phyloP scores from a whole-genome alignment of 1,140 invertebrate species.

The Zaprionus capensis region DNA sequence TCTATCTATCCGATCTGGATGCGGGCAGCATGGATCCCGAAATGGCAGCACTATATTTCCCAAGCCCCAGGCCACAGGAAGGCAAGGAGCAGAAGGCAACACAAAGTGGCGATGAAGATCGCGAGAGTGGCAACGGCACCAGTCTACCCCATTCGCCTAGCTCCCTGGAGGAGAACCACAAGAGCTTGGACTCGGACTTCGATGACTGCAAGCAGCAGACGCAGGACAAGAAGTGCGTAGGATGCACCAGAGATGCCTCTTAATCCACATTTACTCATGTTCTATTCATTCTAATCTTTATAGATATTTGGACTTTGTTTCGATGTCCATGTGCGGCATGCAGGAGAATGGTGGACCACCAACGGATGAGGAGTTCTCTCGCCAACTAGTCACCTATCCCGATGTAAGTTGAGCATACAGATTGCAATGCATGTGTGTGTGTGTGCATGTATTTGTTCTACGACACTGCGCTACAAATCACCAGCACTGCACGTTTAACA shows the following conservation, averaged over 20 bases:
- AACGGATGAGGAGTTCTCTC: conserved; percentile 89
- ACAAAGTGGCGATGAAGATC: conserved; percentile 91
- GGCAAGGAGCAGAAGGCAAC: conserved; percentile 19
- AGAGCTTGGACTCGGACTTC: conserved; percentile 92
- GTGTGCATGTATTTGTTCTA: conserved; percentile 41
- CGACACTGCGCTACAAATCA: conserved; percentile 45
- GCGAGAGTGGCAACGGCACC: conserved; percentile 96
- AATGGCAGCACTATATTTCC: conserved; percentile 95
- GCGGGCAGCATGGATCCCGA: conserved; percentile 95
- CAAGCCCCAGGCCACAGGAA: conserved; percentile 84
- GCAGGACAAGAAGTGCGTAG: conserved; percentile 86
- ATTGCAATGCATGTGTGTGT: conserved; percentile 18
- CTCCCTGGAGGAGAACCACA: conserved; percentile 89
- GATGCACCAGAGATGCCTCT: background rate
- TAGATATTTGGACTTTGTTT: conserved; percentile 87
- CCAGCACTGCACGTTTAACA: conserved; percentile 33
- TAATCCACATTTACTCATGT: background rate
- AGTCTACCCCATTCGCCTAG: conserved; percentile 97
- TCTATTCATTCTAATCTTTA: conserved; percentile 14
- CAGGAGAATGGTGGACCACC: conserved; percentile 86
- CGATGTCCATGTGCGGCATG: conserved; percentile 93
- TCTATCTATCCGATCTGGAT: conserved; percentile 97
- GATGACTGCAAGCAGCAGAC: conserved; percentile 88
- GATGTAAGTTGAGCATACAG: conserved; percentile 70
- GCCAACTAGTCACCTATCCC: conserved; percentile 87